phyloP scores from a whole-genome alignment of 30 jellyfish, hydroid and myxozoan species.

The Thelohanellus kitauei region DNA sequence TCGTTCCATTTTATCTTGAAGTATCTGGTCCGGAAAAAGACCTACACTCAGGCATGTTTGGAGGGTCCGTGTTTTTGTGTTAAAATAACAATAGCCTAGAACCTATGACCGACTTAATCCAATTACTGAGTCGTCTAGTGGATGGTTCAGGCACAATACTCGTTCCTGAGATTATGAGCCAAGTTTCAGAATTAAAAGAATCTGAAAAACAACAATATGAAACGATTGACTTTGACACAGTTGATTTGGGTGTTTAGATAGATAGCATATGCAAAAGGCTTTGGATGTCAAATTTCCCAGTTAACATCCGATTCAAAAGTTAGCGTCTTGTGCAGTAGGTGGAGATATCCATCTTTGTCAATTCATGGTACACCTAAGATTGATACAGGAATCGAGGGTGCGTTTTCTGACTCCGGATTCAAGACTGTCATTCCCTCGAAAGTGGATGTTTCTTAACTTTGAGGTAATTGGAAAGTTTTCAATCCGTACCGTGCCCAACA shows the following conservation, averaged over 20 bases:
- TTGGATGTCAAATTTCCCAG: constrained; percentile 5
- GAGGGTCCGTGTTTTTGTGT: constrained; percentile 43
- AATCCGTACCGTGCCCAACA: constrained; percentile 47
- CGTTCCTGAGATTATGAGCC: constrained; percentile 28
- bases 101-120: constrained; percentile 53
- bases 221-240: constrained; percentile 26
- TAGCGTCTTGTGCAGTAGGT: constrained; percentile 22
- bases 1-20: constrained; percentile 27
- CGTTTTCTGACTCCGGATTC: constrained; percentile 46
- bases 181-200: constrained; percentile 23
- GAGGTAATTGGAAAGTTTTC: constrained; percentile 91
- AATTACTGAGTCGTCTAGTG: constrained; percentile 23
- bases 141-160: constrained; percentile 32
- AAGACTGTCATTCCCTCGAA: constrained; percentile 59
- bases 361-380: constrained; percentile 19
- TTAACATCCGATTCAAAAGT: constrained; percentile 15
- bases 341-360: constrained; percentile 84
- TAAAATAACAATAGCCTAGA: constrained; percentile 17
- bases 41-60: constrained; percentile 67
- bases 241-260: neutral
- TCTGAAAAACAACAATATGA: constrained; percentile 23
- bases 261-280: neutral
- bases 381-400: constrained; percentile 44
- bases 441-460: constrained; percentile 6
- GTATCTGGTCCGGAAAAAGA: constrained; percentile 36